Base-by-base conservation (phyloP, 2,888 invertebrate species). In the Eupithecia tripunctaria region DNA sequence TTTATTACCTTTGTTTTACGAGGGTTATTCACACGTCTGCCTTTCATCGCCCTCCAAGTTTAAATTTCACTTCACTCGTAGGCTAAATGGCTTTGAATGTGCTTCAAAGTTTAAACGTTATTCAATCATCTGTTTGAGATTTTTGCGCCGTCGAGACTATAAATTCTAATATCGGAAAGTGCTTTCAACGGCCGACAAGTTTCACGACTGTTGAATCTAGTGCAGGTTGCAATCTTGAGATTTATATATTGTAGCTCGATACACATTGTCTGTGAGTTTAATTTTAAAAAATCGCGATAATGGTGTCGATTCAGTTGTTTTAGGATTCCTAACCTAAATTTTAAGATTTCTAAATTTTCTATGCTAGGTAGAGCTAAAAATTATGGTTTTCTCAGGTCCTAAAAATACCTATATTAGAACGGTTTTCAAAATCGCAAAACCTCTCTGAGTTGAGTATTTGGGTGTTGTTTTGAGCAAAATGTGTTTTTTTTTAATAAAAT, bases 1-100 rank as follows among this genome's bases (percentile, higher is more conserved):
- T 68, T 68, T 56, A 65, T 65, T 68, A 70, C 70, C 67, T 75
- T 76, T 74, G 71, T 73, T 71, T 60, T 29, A 36, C 29, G 68
- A 74, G 74, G 77, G 76, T 76, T 79, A 77, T 77, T 77, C 77
- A 79, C 79, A 75, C 73, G 75, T 76, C 74, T 78, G 78, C 71
- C 78, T 78, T 79, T 76, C 71, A 71, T 63, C 72, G 76, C 38
- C 78, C 79, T 77, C 66, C n/a, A 67, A 71, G 73, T 74, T 75
- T 77, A 74, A 77, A 77, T 76, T 75, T 75, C 72, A 73, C 72
- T 76, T 67, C 69, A 71, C 72, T 73, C 72, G 70, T 72, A 72
- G 67, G 72, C 73, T 78, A 76, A 77, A 76, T 74, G 76, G 76
- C 66, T 76, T 76, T 77, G 70, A 78, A 76, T 78, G 74, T 76